phyloP scores from a whole-genome alignment of 2,113 vertebrate genomes.

The Albula goreensis region DNA sequence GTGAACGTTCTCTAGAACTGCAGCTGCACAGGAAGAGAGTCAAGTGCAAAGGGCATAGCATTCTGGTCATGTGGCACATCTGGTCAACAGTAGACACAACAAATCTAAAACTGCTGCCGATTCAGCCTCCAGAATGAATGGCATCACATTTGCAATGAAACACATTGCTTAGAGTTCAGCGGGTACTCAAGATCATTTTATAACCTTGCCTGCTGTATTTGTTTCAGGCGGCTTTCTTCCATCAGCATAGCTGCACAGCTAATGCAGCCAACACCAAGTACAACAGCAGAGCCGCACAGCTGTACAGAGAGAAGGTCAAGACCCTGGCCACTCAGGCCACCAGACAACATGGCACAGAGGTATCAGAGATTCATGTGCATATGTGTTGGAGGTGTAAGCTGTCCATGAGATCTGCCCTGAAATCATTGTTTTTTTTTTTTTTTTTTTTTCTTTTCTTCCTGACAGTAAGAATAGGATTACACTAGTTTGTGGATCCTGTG shows the following conservation, averaged over 20 bases:
- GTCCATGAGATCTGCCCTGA: too few species aligned
- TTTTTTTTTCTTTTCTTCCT: too few species aligned
- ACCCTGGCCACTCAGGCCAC: constrained; percentile 81
- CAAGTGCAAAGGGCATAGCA: not conserved
- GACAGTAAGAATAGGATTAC: too few species aligned
- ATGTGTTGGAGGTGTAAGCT: not conserved
- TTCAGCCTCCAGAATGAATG: not conserved
- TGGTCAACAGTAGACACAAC: not conserved
- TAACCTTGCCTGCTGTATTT: not conserved
- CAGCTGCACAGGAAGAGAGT: not conserved
- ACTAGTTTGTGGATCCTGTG: too few species aligned
- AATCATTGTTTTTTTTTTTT: too few species aligned
- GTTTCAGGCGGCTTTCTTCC: constrained; percentile 82
- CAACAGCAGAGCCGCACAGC: constrained; percentile 83
- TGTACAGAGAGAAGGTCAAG: constrained; percentile 87
- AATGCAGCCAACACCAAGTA: constrained; percentile 88
- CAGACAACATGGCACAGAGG: constrained; percentile 84
- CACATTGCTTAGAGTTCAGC: not conserved
- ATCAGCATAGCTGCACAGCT: constrained; percentile 80
- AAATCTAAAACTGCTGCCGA: not conserved
- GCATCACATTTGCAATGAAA: not conserved
- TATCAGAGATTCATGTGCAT: constrained; percentile 54
- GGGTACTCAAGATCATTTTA: not conserved
- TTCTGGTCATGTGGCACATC: not conserved
- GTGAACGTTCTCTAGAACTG: not conserved